A percentile compares a stretch with the other conserved stretches of the same genome.
phyloP scores from a whole-genome alignment of 2,113 vertebrate genomes.

The Mastomys coucha region DNA sequence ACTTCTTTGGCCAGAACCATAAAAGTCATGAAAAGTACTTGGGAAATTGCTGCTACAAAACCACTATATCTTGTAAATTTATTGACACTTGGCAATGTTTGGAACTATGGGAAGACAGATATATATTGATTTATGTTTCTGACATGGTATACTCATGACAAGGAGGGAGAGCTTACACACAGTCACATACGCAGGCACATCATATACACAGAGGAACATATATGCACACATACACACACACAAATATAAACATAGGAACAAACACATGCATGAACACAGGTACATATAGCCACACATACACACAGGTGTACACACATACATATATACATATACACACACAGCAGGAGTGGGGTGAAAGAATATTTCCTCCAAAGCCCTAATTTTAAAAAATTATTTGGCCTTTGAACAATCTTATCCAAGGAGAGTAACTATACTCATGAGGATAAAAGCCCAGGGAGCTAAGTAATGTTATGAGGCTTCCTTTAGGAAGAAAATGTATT shows the following conservation, averaged over 20 bases:
- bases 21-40: neutral
- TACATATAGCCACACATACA: neutral
- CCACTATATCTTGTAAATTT: neutral
- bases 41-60: neutral
- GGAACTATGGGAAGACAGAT: neutral
- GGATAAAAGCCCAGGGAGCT: neutral
- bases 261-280: too few species aligned
- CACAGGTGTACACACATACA: neutral
- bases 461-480: neutral
- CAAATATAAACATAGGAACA: too few species aligned
- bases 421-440: neutral
- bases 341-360: neutral
- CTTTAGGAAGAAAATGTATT: neutral
- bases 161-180: neutral
- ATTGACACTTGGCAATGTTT: neutral
- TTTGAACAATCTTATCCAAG: conserved; percentile 25
- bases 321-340: neutral
- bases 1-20: too few species aligned
- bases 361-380: neutral
- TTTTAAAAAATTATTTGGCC: neutral
- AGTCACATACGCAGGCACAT: neutral
- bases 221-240: neutral
- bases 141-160: neutral
- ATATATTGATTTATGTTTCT: neutral
- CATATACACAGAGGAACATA: neutral